A percentile compares a stretch with the other conserved stretches of the same genome.
These are phyloP conservation scores for Drosophila barbarae DNA, from an alignment of 2,888 invertebrate genomes.

Conservation along the genomic window DNA sequence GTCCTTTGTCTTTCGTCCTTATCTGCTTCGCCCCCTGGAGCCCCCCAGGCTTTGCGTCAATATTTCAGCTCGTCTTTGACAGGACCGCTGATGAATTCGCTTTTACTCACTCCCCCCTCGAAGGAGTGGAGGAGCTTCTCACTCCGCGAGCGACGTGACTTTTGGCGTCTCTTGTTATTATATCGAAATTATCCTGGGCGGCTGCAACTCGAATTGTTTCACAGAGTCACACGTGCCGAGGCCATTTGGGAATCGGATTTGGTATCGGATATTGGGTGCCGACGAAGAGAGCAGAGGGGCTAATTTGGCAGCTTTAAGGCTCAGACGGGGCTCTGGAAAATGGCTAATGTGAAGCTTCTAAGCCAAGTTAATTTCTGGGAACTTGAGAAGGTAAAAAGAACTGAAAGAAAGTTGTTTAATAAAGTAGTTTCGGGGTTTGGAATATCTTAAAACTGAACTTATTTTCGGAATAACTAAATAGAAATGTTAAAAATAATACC, in stretches of 20 bases:
- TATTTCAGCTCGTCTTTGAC: conserved; percentile 49
- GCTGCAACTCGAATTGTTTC: conserved; percentile 59
- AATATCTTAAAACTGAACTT: too few species aligned
- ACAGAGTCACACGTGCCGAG: conserved; percentile 56
- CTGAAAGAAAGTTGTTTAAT: too few species aligned
- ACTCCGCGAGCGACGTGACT: conserved; percentile 63
- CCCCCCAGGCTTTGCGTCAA: conserved; percentile 43
- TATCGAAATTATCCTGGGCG: conserved; percentile 60
- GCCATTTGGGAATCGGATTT: conserved; percentile 34
- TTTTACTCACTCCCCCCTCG: conserved; percentile 32
- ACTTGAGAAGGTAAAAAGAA: background rate
- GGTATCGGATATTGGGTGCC: background rate
- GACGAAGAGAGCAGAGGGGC: background rate
- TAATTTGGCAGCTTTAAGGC: conserved; percentile 9
- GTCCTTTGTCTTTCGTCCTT: conserved; percentile 34
- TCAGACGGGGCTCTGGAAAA: background rate
- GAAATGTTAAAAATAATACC: too few species aligned
- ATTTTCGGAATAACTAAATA: too few species aligned
- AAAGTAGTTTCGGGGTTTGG: too few species aligned
- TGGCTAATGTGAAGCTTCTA: background rate
- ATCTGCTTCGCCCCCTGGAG: conserved; percentile 17
- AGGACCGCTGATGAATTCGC: conserved; percentile 60
- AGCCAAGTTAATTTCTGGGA: too few species aligned
- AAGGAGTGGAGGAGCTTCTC: background rate
- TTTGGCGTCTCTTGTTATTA: conserved; percentile 63